phyloP scores from a whole-genome alignment of 2,797 vertebrate species.

The Oreonectes daqikongensis region DNA sequence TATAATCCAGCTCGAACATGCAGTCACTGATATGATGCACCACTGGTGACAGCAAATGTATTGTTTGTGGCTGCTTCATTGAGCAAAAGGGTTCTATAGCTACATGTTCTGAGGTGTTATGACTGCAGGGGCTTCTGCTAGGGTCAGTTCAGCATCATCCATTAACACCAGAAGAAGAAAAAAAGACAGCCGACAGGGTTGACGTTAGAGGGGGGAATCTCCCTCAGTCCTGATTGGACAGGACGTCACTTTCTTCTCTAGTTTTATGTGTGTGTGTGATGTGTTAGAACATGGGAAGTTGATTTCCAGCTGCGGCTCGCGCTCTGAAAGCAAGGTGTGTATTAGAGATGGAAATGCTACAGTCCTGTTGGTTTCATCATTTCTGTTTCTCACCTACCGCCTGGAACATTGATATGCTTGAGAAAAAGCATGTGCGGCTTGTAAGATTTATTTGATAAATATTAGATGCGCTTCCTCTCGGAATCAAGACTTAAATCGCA shows the following conservation, averaged over 20 bases:
- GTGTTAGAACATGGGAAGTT: constrained; percentile 40
- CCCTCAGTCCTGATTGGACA: constrained; percentile 19
- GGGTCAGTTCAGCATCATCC: constrained; percentile 19
- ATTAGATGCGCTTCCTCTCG: constrained; percentile 4
- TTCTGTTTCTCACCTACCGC: not conserved
- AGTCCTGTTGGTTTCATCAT: not conserved
- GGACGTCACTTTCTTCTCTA: constrained; percentile 1
- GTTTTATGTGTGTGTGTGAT: constrained; percentile 13
- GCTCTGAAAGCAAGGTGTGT: constrained; percentile 37
- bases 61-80: constrained; percentile 3
- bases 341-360: constrained; percentile 12
- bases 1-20: not conserved
- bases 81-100: constrained; percentile 8
- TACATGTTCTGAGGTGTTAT: constrained; percentile 25
- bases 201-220: not conserved
- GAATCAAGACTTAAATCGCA: not conserved
- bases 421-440: not conserved
- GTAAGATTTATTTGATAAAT: constrained; percentile 28
- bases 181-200: not conserved
- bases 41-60: constrained; percentile 13
- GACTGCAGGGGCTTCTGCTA: constrained; percentile 13
- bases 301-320: constrained; percentile 45
- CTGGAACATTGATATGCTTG: not conserved
- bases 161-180: constrained; percentile 10
- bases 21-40: not conserved